A percentile compares a stretch with the other conserved stretches of the same genome.
These are phyloP conservation scores for Zophobas morio DNA, from an alignment of 1,140 invertebrate species.

Conservation along the genomic window DNA sequence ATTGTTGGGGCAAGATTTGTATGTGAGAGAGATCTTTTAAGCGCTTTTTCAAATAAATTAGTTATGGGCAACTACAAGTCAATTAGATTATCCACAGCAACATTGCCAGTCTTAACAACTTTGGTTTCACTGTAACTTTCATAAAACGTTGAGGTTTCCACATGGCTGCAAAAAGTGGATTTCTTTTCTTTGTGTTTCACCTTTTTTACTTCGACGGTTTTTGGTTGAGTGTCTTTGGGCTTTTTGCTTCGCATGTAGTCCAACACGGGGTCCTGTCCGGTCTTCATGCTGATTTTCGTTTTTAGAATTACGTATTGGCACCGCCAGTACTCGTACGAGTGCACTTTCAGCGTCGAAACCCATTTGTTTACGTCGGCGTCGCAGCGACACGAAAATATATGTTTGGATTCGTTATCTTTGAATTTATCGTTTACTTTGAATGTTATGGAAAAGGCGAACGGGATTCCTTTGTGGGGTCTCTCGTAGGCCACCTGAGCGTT, in stretches of 20 bases:
- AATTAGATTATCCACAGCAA: conserved; percentile 55
- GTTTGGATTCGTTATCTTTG: conserved; percentile 64
- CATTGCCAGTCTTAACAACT: conserved; percentile 47
- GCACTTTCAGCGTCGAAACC: conserved; percentile 63
- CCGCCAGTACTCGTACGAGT: conserved; percentile 66
- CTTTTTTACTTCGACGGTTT: conserved; percentile 57
- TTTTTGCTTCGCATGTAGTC: conserved; percentile 60
- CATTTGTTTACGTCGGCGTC: conserved; percentile 65
- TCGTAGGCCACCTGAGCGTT: conserved; percentile 66
- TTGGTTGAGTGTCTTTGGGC: conserved; percentile 35
- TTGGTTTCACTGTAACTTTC: conserved; percentile 53
- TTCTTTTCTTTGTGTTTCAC: conserved; percentile 58
- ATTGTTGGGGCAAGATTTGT: neutral
- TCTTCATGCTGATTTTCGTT: conserved; percentile 64
- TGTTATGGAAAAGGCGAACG: conserved; percentile 65
- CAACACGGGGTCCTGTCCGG: conserved; percentile 63
- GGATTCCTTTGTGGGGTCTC: conserved; percentile 62
- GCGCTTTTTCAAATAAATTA: neutral
- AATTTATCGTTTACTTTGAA: conserved; percentile 63
- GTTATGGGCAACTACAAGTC: conserved; percentile 46
- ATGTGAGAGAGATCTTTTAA: conserved; percentile 6
- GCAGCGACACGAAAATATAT: conserved; percentile 66
- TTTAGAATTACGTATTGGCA: conserved; percentile 63
- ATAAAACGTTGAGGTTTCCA: conserved; percentile 55
- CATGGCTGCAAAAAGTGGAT: conserved; percentile 62